Conservation (phyloP, 2,888 invertebrate species). For the Eupelmus urozonus region DNA sequence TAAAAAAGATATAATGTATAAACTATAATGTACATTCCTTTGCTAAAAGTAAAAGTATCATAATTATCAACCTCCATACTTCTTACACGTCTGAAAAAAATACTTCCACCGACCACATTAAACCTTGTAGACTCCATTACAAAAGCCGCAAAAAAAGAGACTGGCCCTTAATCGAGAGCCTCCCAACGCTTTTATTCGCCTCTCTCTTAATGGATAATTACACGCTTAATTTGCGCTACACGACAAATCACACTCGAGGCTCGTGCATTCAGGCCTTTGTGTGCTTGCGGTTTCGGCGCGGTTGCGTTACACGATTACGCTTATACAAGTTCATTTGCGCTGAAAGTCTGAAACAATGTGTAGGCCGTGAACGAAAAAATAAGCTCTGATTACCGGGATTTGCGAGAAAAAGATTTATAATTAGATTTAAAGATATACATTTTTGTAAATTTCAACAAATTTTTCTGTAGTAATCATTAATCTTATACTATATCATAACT, state of each 20-base stretch:
- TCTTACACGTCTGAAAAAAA: too few species aligned
- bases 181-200: constrained; percentile 8
- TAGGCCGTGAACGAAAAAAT: constrained; percentile 6
- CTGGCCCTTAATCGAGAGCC: too few species aligned
- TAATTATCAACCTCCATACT: too few species aligned
- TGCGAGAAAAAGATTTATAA: not conserved
- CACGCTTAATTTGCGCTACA: constrained; percentile 65
- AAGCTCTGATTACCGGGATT: not conserved
- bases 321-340: constrained; percentile 45
- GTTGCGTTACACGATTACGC: constrained; percentile 15
- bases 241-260: constrained; percentile 63
- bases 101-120: too few species aligned
- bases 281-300: constrained; percentile 49
- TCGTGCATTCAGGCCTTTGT: constrained; percentile 3
- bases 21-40: too few species aligned
- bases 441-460: not conserved
- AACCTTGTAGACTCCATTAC: too few species aligned
- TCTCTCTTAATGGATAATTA: constrained; percentile 62
- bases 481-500: too few species aligned
- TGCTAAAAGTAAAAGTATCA: too few species aligned
- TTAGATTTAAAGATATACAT: not conserved
- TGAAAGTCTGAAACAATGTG: constrained; percentile 41
- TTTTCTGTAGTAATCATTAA: too few species aligned
- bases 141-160: too few species aligned
- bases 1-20: too few species aligned